Conservation (phyloP, 1,140 invertebrate species). For the Plectrocnemia conspersa region DNA sequence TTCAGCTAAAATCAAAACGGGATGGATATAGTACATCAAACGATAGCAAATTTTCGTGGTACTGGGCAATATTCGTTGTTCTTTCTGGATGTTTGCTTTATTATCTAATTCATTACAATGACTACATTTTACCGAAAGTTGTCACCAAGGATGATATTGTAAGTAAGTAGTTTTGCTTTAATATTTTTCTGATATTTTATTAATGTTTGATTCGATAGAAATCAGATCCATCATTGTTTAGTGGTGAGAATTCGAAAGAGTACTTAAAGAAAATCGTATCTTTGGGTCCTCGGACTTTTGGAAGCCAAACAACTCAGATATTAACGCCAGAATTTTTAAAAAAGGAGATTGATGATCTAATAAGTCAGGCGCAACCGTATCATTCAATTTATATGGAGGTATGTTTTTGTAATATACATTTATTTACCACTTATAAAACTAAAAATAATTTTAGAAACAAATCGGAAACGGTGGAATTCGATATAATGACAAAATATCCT, state of each 20-base stretch:
- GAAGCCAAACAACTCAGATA: conserved; percentile 11
- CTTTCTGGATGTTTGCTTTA: neutral
- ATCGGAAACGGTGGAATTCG: conserved; percentile 48
- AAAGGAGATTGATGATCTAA: conserved; percentile 5
- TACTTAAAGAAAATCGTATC: conserved; percentile 3
- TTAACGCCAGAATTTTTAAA: conserved; percentile 11
- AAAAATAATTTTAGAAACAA: conserved; percentile 21
- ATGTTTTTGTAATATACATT: too few relatives aligned
- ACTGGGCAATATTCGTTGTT: neutral
- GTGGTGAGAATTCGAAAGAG: conserved; percentile 17
- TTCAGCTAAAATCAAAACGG: neutral
- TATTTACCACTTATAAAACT: too few relatives aligned
- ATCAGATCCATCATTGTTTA: conserved; percentile 9
- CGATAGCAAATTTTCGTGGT: too few relatives aligned
- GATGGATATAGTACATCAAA: neutral
- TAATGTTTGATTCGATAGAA: too few relatives aligned
- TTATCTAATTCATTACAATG: neutral
- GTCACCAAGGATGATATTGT: neutral
- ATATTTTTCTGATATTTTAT: too few relatives aligned
- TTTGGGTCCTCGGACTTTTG: conserved; percentile 19
- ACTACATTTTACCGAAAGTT: conserved; percentile 3
- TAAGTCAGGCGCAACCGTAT: conserved; percentile 2
- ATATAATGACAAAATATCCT: conserved; percentile 42
- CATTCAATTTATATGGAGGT: conserved; percentile 22
- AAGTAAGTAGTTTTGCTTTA: neutral